A percentile compares a stretch with the other conserved stretches of the same genome.
phyloP scores from a whole-genome alignment of 2,113 vertebrate species.

The Bucco capensis region DNA sequence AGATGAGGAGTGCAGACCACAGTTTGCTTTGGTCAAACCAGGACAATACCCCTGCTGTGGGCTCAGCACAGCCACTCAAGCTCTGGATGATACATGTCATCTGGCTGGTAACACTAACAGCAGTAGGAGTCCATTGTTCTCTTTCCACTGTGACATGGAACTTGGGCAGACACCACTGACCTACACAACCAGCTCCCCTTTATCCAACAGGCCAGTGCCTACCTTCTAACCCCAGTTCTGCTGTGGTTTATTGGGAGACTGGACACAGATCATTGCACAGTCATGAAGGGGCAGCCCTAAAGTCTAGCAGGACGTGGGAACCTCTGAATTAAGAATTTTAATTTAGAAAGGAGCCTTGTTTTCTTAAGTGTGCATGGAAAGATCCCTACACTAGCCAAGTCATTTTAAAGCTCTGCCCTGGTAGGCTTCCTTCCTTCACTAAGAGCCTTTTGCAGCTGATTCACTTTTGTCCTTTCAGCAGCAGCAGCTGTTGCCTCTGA shows the following conservation, averaged over 20 bases:
- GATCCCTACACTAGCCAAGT: neutral
- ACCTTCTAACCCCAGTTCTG: neutral
- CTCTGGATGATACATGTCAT: neutral
- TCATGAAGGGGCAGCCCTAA: neutral
- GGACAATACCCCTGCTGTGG: neutral
- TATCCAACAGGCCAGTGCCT: neutral
- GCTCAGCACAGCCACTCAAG: neutral
- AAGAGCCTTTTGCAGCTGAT: neutral
- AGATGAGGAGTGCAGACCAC: no score
- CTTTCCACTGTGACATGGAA: neutral
- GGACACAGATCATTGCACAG: neutral
- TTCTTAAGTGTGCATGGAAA: neutral
- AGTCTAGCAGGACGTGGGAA: neutral
- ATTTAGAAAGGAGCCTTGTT: neutral
- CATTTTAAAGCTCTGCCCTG: neutral
- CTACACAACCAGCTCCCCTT: neutral
- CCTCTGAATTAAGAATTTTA: neutral
- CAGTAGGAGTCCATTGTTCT: neutral
- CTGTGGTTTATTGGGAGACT: neutral
- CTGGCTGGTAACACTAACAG: neutral
- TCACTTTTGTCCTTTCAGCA: slow-evolving; percentile 30
- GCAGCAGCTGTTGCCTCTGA: slow-evolving; percentile 44
- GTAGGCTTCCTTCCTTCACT: neutral
- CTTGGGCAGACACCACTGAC: neutral
- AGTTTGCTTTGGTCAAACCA: no score